Base-by-base conservation (phyloP, 2,797 vertebrate species). In the Danionella dracula region DNA sequence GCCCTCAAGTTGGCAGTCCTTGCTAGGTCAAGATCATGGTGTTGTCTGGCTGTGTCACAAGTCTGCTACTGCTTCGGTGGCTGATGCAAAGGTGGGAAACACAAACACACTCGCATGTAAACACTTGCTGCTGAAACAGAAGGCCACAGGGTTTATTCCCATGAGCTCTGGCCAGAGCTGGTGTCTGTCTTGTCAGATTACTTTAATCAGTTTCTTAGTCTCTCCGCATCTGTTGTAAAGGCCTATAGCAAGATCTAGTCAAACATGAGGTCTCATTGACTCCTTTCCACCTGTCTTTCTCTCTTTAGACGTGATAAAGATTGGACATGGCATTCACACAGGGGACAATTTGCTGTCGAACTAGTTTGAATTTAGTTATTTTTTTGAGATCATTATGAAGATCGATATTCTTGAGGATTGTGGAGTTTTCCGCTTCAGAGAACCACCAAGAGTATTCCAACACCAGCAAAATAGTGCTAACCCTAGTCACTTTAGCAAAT, bases 191-290 rank as follows among this genome's bases (percentile, higher is more conserved):
- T 70, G 67, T 64, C 70, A 79, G 85, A 88, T 89, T 86, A 84
- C 81, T 77, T 83, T 89, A 86, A 88, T 86, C 82, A 79, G 75
- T 71, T 78, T 60, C 83, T 32, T 34, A 53, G 37, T 50, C 53
- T 51, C 51, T 51, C 15, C 13, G 11, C 40, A 53, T 27, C 44
- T 32, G 49, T 62, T 27, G 3, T 48, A 45, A 53, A 20, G 27
- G 55, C 37, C 48, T 68, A n/a, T 53, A 23, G 50, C 40, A n/a
- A 17, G 50, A 65, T 40, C 50, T 29, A 65, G 38, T 45, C 31
- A 27, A 34, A 27, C 8, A 42, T 4, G 5, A 40, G 20, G 55
- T 19, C 35, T 59, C 23, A 31, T 23, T 32, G 54, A 20, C n/a
- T n/a, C n/a, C 35, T 21, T 19, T 58, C 61, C 53, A n/a, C 5